These are phyloP conservation scores for Rhyacophila brunnea DNA, from an alignment of 1,140 invertebrate genomes.

Conservation along the genomic window DNA sequence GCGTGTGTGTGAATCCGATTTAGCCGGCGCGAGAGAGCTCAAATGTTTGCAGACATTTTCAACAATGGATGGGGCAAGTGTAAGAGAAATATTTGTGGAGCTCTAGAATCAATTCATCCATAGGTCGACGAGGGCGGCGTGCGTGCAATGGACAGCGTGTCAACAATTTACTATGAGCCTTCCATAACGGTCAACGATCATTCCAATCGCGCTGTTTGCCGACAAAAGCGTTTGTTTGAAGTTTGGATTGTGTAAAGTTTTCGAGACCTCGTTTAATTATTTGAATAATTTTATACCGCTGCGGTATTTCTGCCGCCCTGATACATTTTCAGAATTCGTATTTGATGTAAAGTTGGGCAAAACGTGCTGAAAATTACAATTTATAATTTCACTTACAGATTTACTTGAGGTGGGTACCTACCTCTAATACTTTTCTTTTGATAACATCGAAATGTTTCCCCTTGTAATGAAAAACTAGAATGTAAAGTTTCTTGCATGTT, in stretches of 20 bases:
- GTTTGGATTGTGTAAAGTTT: background rate
- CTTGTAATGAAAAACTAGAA: too few species aligned
- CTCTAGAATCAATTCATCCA: conserved; percentile 6
- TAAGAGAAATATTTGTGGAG: conserved; percentile 5
- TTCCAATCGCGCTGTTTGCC: background rate
- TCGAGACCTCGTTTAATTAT: too few species aligned
- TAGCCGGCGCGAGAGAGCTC: background rate
- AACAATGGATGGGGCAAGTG: conserved; percentile 8
- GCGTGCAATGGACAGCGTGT: conserved; percentile 6
- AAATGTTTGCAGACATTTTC: conserved; percentile 5
- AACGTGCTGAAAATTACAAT: too few species aligned
- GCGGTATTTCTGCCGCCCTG: background rate
- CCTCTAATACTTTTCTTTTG: too few species aligned
- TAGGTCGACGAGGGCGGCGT: background rate
- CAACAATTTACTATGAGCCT: background rate
- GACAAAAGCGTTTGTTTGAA: conserved; percentile 1
- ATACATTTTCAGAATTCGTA: background rate
- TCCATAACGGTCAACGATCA: background rate
- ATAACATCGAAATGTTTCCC: too few species aligned
- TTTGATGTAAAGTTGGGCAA: too few species aligned
- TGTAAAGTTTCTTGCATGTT: too few species aligned
- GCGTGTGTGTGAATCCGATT: conserved; percentile 3
- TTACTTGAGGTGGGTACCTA: too few species aligned
- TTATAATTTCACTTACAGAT: too few species aligned
- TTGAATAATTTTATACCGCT: background rate